These are phyloP conservation scores for Baronia brevicornis DNA, from an alignment of 2,888 invertebrate species.

Conservation along the genomic window DNA sequence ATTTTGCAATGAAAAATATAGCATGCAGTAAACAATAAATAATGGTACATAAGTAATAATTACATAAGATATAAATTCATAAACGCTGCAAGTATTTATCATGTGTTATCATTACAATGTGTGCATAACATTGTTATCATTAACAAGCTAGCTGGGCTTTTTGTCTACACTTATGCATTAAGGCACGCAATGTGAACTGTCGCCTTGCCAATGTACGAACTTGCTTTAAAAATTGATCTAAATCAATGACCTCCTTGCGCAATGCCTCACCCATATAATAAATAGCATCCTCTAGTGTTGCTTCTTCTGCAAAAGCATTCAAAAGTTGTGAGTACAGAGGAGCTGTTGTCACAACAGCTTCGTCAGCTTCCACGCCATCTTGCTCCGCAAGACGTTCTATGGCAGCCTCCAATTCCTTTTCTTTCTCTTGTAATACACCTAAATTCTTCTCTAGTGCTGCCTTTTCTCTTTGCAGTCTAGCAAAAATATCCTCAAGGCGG, in stretches of 20 bases:
- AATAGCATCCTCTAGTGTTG: slow-evolving; percentile 98
- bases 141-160: slow-evolving; percentile 91
- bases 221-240: slow-evolving; percentile 97
- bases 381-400: slow-evolving; percentile 85
- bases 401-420: slow-evolving; percentile 88
- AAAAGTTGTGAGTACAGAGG: slow-evolving; percentile 97
- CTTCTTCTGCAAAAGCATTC: slow-evolving; percentile 97
- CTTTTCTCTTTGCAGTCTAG: slow-evolving; percentile 85
- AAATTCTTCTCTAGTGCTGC: slow-evolving; percentile 90
- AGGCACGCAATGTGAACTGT: slow-evolving; percentile 95
- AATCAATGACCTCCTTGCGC: slow-evolving; percentile 92
- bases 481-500: slow-evolving; percentile 86
- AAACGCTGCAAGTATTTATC: slow-evolving; percentile 7
- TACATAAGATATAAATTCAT: no score
- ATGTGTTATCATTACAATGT: slow-evolving; percentile 8
- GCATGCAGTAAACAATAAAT: no score
- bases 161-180: slow-evolving; percentile 97
- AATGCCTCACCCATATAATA: slow-evolving; percentile 98
- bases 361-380: slow-evolving; percentile 93
- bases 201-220: slow-evolving; percentile 95
- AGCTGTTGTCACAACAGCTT: slow-evolving; percentile 96
- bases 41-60: no score
- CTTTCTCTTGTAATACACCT: slow-evolving; percentile 88
- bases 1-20: no score
- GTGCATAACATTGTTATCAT: slow-evolving; percentile 17